phyloP scores from a whole-genome alignment of 1,140 invertebrate species.

The Panagrolaimus sp. region DNA sequence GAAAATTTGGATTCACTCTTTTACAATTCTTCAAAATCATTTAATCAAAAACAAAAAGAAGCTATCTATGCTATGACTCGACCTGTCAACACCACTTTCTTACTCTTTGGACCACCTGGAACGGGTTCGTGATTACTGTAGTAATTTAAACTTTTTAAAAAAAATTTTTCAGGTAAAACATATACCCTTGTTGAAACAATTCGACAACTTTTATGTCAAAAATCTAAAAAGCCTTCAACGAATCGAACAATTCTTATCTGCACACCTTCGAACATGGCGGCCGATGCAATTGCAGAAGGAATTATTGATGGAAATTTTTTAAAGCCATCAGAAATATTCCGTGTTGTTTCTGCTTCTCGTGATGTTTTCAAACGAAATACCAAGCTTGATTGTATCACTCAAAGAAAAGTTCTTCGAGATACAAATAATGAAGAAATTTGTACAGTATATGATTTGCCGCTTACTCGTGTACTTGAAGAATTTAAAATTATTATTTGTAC shows the following conservation, averaged over 20 bases:
- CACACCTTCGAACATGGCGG: conserved; percentile 79
- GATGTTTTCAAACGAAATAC: background rate
- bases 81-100: background rate
- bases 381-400: background rate
- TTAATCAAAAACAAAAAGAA: background rate
- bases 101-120: conserved; percentile 5
- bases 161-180: conserved; percentile 32
- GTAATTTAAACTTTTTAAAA: too few species aligned
- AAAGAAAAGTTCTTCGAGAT: background rate
- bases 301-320: conserved; percentile 61
- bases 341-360: background rate
- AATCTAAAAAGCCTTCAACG: too few species aligned
- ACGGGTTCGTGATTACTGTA: background rate
- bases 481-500: conserved; percentile 3
- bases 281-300: conserved; percentile 68
- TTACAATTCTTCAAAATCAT: too few species aligned
- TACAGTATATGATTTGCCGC: background rate
- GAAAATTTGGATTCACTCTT: too few species aligned
- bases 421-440: background rate
- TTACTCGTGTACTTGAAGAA: background rate
- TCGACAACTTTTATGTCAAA: background rate
- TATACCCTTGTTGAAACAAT: background rate
- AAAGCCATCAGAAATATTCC: conserved; percentile 40
- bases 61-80: background rate
- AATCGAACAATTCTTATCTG: conserved; percentile 68